A percentile compares a stretch with the other conserved stretches of the same genome.
phyloP scores from a whole-genome alignment of 37 sponge, comb jelly and placozoan genomes.

The Theonella swinhoei region DNA sequence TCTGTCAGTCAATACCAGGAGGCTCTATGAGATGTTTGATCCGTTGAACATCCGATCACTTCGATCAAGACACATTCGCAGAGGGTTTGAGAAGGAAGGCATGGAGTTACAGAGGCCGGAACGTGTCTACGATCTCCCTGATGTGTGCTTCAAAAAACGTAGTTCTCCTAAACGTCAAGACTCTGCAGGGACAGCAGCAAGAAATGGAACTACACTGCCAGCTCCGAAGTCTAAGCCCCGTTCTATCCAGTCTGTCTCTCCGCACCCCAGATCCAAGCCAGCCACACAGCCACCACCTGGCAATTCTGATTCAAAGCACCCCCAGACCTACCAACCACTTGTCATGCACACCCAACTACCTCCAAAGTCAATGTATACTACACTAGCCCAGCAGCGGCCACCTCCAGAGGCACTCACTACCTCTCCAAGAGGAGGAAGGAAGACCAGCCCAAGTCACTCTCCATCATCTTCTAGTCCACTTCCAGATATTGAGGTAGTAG shows the following conservation, averaged over 20 bases:
- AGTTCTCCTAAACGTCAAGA: background rate
- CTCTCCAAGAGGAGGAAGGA: background rate
- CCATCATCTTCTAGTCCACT: too few relatives aligned
- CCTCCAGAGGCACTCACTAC: background rate
- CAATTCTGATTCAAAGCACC: background rate
- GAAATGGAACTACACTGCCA: background rate
- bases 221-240: too few relatives aligned
- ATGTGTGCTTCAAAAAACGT: background rate
- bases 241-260: background rate
- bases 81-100: slow-evolving; percentile 17
- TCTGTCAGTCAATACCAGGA: background rate
- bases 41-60: background rate
- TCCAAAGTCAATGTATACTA: background rate
- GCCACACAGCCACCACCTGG: background rate
- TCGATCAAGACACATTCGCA: background rate
- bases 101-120: slow-evolving; percentile 13
- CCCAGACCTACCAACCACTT: background rate
- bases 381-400: background rate
- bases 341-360: background rate
- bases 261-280: background rate
- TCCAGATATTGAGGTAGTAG: background rate
- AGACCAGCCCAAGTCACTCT: background rate
- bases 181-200: background rate
- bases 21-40: slow-evolving; percentile 7
- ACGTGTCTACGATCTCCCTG: slow-evolving; percentile 13